A percentile compares a stretch with the other conserved stretches of the same genome.
phyloP scores from a whole-genome alignment of 2,113 vertebrate species.

The Pollachius pollachius region DNA sequence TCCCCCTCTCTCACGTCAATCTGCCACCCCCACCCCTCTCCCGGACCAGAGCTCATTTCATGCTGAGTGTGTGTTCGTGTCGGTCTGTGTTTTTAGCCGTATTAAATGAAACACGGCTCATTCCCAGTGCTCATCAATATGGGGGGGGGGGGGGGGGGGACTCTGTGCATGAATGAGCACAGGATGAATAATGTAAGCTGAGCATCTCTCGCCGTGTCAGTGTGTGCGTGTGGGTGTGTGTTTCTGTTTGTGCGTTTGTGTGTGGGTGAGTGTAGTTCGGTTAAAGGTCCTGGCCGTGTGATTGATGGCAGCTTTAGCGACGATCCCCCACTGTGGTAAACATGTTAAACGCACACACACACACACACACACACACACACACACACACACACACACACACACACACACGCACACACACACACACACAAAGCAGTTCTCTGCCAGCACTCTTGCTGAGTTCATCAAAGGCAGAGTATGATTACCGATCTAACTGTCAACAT shows the following conservation, averaged over 20 bases:
- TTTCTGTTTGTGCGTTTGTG: too few relatives aligned
- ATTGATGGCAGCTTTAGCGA: too few relatives aligned
- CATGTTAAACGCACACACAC: too few relatives aligned
- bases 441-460: too few relatives aligned
- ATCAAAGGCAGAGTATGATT: too few relatives aligned
- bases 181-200: slow-evolving; percentile 57
- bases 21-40: slow-evolving; percentile 1
- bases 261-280: slow-evolving; percentile 15
- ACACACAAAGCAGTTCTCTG: too few relatives aligned
- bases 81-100: slow-evolving; percentile 11
- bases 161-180: slow-evolving; percentile 14
- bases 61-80: not conserved
- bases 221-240: slow-evolving; percentile 16
- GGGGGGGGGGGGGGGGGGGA: slow-evolving; percentile 19
- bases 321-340: too few relatives aligned
- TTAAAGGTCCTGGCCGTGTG: too few relatives aligned
- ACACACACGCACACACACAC: too few relatives aligned
- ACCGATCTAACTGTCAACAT: too few relatives aligned
- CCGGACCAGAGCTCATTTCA: not conserved
- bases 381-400: too few relatives aligned
- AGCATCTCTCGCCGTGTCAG: slow-evolving; percentile 21
- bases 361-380: too few relatives aligned
- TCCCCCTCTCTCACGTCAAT: not conserved
- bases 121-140: slow-evolving; percentile 48
- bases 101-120: slow-evolving; percentile 43